Base-by-base conservation (phyloP, 2,113 vertebrate genomes). In the Anhinga rufa region DNA sequence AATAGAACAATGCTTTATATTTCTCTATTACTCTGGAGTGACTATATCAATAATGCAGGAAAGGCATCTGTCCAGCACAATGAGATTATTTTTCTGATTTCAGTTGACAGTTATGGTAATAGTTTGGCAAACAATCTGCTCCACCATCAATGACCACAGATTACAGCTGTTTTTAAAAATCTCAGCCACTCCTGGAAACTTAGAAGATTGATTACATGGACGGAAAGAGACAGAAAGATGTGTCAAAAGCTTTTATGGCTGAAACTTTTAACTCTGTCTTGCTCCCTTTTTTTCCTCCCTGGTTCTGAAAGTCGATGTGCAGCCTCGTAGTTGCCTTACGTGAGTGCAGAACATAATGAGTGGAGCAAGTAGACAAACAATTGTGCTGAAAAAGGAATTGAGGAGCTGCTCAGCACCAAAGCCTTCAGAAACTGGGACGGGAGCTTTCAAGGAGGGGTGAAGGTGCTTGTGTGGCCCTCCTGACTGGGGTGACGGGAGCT, bases 1-100 rank as follows among this genome's bases (percentile, higher is more conserved):
- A 99, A 99, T 99, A 99, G 99, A 99, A 98, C 99, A 98, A 99
- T 99, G 99, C 99, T 99, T 99, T 99, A 99, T 99, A 99, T 99
- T 99, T 99, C 98, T 98, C 98, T 98, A 98, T 98, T 98, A 98
- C 99, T 98, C 98, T 88, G 96, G 98, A 98, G 98, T 98, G 98
- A 98, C 99, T 98, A 98, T 99, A 99, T 99, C 99, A 99, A 99
- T 99, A 99, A 99, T 99, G 98, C 99, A 99, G 99, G 98, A 98
- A 99, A 98, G 98, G 93, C 99, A 99, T 99, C 98, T 99, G 99
- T 99, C 99, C 98, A 97, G 98, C 97, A 98, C 98, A 98, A 99
- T 99, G 98, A 99, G 99, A 99, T 99, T 99, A 99, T 99, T 99
- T 98, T 98, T 99, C 98, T 99, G 99, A 99, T 99, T 99, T 99